Evolutionary conservation across 2,888 invertebrate species (phyloP).

Genomic region (Drosophila percnosoma): DNA sequence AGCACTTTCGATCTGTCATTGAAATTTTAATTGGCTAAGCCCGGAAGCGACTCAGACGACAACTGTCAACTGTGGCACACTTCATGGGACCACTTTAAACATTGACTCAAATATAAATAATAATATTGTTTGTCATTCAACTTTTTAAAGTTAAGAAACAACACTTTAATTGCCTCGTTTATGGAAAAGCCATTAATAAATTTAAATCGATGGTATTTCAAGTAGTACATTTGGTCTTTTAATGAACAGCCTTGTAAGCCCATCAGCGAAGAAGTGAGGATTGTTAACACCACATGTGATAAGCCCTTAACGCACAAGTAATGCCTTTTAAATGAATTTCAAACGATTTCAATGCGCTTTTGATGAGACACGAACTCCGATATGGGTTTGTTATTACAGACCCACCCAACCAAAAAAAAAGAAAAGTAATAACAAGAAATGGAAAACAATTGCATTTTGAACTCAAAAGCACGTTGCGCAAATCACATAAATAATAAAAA

Average conservation of each 20-base stretch:
- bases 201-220: constrained; percentile 29
- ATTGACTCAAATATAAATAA: constrained; percentile 48
- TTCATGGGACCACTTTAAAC: constrained; percentile 33
- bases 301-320: constrained; percentile 49
- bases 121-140: constrained; percentile 16
- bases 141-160: constrained; percentile 23
- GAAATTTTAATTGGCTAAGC: constrained; percentile 70
- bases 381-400: constrained; percentile 62
- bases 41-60: constrained; percentile 11
- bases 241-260: constrained; percentile 45
- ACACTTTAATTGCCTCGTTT: constrained; percentile 51
- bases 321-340: constrained; percentile 74
- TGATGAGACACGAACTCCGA: constrained; percentile 60
- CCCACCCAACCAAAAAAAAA: constrained; percentile 2
- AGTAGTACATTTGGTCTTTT: constrained; percentile 10
- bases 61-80: constrained; percentile 34
- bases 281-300: constrained; percentile 60
- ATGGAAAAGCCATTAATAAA: constrained; percentile 53
- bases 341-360: constrained; percentile 74
- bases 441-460: constrained; percentile 55
- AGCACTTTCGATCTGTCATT: constrained; percentile 30
- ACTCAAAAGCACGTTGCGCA: constrained; percentile 67
- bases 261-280: constrained; percentile 14
- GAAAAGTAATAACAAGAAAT: constrained; percentile 4
- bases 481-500: constrained; percentile 39